These are phyloP conservation scores for Lacerta agilis DNA, from an alignment of 2,797 vertebrate species.

Conservation along the genomic window DNA sequence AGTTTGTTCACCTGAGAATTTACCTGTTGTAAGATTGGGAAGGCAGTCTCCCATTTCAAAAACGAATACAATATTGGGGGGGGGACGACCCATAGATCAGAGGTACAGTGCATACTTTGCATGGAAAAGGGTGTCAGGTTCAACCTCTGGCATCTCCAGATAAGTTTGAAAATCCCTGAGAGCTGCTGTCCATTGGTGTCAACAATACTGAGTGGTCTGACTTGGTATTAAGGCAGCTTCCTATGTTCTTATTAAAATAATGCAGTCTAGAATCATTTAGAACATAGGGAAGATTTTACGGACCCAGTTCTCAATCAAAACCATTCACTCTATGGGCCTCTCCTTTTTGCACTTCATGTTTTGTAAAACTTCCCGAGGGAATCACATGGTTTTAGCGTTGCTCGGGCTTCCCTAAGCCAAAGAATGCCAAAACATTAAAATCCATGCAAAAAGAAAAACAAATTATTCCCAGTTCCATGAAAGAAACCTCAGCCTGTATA, in stretches of 20 bases:
- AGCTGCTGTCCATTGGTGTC: too few relatives aligned
- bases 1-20: slow-evolving; percentile 22
- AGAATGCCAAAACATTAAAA: background rate
- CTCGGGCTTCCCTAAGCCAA: background rate
- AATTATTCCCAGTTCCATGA: slow-evolving; percentile 15
- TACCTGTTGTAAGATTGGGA: background rate
- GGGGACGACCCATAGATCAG: too few relatives aligned
- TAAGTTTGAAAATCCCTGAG: too few relatives aligned
- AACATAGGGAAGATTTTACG: background rate
- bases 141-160: too few relatives aligned
- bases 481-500: background rate
- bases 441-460: slow-evolving; percentile 7
- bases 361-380: background rate
- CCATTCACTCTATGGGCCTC: background rate
- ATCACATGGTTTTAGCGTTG: background rate
- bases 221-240: background rate
- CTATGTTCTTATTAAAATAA: slow-evolving; percentile 1
- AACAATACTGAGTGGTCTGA: too few relatives aligned
- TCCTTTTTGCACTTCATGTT: background rate
- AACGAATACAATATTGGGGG: background rate
- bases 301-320: background rate
- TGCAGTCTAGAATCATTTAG: background rate
- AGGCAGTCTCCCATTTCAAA: background rate
- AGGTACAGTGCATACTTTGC: too few relatives aligned
- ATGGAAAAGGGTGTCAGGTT: too few relatives aligned